Base-by-base conservation (phyloP, 2,888 invertebrate species). In the Coenonympha glycerion region DNA sequence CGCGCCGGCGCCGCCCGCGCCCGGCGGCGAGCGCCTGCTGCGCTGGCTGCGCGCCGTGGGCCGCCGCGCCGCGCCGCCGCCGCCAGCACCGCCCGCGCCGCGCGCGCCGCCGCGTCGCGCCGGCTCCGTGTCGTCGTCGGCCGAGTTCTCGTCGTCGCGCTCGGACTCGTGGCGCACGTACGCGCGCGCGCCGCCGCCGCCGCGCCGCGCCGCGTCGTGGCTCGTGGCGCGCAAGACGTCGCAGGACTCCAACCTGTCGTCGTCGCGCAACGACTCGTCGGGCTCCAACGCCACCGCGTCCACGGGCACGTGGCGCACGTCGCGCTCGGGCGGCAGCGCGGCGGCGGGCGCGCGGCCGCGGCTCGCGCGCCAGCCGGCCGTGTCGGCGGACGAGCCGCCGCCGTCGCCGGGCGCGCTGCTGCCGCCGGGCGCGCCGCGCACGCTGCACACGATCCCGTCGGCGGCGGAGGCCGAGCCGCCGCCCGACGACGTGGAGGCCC, bases 171-270 rank as follows among this genome's bases (percentile, higher is more conserved):
- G 93, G 94, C 49, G 94, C 93, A 3, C 89, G 94, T 55, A 96
- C 95, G 90, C 90, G 24, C 94, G 95, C 62, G 91, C 93, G 41
- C 93, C 95, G 47, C 94, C 95, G 0, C 92, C 93, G 1, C 92
- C 94, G 67, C 88, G 95, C 47, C 89, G 95, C 59, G 93, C 95
- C 40, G 93, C 95, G 0, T 95, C 95, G 0, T 96, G 96, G 96
- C 86, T 95, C 54, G 93, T 96, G 19, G 95, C 95, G n/a, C 88
- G 96, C 46, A 96, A 96, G 81, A 95, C 96, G 0, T 95, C 95
- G 8, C 96, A 96, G 76, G 96, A 97, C 73, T 96, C 96, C 3
- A 96, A 95, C 79, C 83, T 96, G 59, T 95, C 95, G 39, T 95
- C 94, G 64, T 96, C 96, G 16, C 89, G 96, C 45, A 96, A 96